Conservation (phyloP, 2,113 vertebrate species). For the Leuciscus idus region DNA sequence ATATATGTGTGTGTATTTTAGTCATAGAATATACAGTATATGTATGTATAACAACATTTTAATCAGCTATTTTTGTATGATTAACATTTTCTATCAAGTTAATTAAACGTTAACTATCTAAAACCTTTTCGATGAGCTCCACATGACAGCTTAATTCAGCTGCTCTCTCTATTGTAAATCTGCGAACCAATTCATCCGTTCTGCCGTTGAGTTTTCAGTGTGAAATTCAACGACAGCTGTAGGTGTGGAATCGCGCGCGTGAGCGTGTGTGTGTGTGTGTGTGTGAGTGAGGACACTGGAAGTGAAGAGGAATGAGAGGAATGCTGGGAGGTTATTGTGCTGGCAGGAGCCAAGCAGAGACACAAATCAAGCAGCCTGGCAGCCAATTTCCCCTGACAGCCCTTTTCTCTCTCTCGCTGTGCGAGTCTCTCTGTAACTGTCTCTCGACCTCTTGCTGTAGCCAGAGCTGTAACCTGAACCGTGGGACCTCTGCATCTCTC, state of each 20-base stretch:
- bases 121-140: neutral
- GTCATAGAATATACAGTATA: too few species aligned
- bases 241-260: neutral
- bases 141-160: slow-evolving; percentile 12
- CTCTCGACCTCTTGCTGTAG: slow-evolving; percentile 52
- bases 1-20: too few species aligned
- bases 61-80: neutral
- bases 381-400: slow-evolving; percentile 72
- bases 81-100: neutral
- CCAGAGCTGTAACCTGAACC: slow-evolving; percentile 74
- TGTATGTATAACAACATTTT: too few species aligned
- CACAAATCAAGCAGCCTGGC: slow-evolving; percentile 73
- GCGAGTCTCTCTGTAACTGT: slow-evolving; percentile 14
- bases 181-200: slow-evolving; percentile 26
- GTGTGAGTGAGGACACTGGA: slow-evolving; percentile 39
- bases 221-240: slow-evolving; percentile 4
- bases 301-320: slow-evolving; percentile 69
- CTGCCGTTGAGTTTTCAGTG: slow-evolving; percentile 14
- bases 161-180: neutral
- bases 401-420: neutral
- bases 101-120: neutral
- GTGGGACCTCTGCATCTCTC: slow-evolving; percentile 28
- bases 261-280: neutral
- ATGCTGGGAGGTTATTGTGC: slow-evolving; percentile 71
- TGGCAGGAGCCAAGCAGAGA: slow-evolving; percentile 72